Base-by-base conservation (phyloP, 35 echinoderm and acorn worm species). In the Heliocidaris tuberculata region DNA sequence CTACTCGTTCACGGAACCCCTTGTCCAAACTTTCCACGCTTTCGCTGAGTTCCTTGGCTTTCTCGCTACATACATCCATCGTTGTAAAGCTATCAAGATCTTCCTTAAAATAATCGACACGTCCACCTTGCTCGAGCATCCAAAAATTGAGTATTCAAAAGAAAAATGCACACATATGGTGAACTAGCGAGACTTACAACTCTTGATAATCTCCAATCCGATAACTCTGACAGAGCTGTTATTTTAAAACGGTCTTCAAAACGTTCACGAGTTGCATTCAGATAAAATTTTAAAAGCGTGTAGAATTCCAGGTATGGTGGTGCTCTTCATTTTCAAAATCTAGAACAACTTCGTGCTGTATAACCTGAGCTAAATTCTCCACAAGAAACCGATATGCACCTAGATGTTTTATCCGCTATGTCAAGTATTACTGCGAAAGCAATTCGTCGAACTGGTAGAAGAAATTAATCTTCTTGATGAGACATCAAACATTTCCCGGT, bases 1-100 rank as follows among this genome's bases (percentile, higher is more conserved):
- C 93, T 27, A 96, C 47, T 90, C 94, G 94, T 86, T 96, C 95
- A 86, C 94, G 92, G 21, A 94, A 93, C 54, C 90, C 93, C 49
- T 96, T 90, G 54, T 96, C 94, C 32, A 96, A 60, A 59, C 95
- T 96, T 42, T 96, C 95, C 19, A 96, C 35, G 48, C 95, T 96
- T 13, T 93, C 95, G 71, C 95, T 96, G 0, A 96, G 85, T n/a
- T 96, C 95, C 59, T 96, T 93, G 7, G 93, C 47, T 13, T 94
- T 85, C 21, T 93, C 48, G 30, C 50, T 93, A 13, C 93, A 61
- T 60, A 96, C 86, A 42, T 94, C 94, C 48, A 94, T 96, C 30
- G 13, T 78, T 19, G 65, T 47, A 27, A 90, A 90, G 24, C 19
- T 8, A 6, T 16, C 48, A 90, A 19, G 32, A 17, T 49, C 5